These are phyloP conservation scores for Aspiorhynchus laticeps DNA, from an alignment of 2,113 vertebrate species.

Conservation along the genomic window DNA sequence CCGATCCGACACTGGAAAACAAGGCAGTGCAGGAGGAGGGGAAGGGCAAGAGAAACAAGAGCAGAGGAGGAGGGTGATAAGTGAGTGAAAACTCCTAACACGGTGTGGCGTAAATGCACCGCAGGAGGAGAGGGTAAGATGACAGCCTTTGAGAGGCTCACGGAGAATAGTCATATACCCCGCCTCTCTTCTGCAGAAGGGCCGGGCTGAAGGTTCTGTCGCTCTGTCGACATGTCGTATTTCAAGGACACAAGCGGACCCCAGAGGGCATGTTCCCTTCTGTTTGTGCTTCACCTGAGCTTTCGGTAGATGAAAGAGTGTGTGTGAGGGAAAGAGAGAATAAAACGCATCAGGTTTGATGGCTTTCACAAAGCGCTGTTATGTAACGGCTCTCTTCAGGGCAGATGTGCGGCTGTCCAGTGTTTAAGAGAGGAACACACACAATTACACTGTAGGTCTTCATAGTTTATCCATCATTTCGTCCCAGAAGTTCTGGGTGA, in stretches of 20 bases:
- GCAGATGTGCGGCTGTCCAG: slow-evolving; percentile 12
- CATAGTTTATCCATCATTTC: not conserved
- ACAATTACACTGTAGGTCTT: not conserved
- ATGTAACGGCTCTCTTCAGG: slow-evolving; percentile 41
- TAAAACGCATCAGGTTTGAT: slow-evolving; percentile 5
- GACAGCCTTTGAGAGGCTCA: not conserved
- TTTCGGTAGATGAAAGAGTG: not conserved
- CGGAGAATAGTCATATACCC: not conserved
- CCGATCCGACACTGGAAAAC: slow-evolving; percentile 38
- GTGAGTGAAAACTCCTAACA: slow-evolving; percentile 29
- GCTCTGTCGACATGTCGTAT: not conserved
- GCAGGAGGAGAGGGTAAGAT: not conserved
- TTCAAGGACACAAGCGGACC: slow-evolving; percentile 15
- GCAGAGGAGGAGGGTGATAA: slow-evolving; percentile 22
- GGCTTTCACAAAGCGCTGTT: slow-evolving; percentile 41
- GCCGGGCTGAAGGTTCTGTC: not conserved
- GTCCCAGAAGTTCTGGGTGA: not conserved
- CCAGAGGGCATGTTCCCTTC: slow-evolving; percentile 14
- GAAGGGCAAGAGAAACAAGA: slow-evolving; percentile 18
- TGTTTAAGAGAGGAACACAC: slow-evolving; percentile 4
- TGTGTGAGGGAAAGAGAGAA: not conserved
- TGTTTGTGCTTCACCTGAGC: not conserved
- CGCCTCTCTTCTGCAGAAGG: not conserved
- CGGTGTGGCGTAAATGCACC: slow-evolving; percentile 3
- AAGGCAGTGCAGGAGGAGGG: slow-evolving; percentile 38